Percentiles rank a stretch among this genome's conserved stretches.
These are phyloP conservation scores for Narcine bancroftii DNA, from an alignment of 2,113 vertebrate genomes.

Conservation along the genomic window DNA sequence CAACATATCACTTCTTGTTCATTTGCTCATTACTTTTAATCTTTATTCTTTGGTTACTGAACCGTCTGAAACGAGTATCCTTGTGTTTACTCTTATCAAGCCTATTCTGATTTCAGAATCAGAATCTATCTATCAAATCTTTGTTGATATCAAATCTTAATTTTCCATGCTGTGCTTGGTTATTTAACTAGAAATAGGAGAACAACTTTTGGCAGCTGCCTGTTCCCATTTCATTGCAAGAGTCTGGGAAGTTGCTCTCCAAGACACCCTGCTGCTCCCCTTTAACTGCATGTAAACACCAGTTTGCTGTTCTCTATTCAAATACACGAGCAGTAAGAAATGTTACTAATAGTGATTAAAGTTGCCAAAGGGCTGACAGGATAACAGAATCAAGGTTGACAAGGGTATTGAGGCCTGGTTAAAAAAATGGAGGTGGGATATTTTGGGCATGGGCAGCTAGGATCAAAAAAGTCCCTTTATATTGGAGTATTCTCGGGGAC, in stretches of 20 bases:
- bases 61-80: not conserved
- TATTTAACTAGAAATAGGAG: not conserved
- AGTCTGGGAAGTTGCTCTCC: not conserved
- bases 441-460: too few species aligned
- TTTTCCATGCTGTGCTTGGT: not conserved
- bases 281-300: not conserved
- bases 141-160: not conserved
- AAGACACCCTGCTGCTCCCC: not conserved
- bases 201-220: not conserved
- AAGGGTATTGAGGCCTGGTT: too few species aligned
- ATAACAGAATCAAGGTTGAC: too few species aligned
- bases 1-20: not conserved
- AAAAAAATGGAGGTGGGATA: too few species aligned
- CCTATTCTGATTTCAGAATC: not conserved
- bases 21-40: not conserved
- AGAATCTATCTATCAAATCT: slow-evolving; percentile 2
- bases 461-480: too few species aligned
- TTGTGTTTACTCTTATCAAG: not conserved
- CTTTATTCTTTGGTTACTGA: not conserved
- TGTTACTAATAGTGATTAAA: not conserved
- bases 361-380: not conserved
- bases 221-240: too few species aligned
- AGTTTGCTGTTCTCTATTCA: not conserved
- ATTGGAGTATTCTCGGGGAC: too few species aligned
- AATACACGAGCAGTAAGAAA: not conserved